Conservation (phyloP, 2,888 invertebrate genomes). For the Gastracanthus pulcherrimus region DNA sequence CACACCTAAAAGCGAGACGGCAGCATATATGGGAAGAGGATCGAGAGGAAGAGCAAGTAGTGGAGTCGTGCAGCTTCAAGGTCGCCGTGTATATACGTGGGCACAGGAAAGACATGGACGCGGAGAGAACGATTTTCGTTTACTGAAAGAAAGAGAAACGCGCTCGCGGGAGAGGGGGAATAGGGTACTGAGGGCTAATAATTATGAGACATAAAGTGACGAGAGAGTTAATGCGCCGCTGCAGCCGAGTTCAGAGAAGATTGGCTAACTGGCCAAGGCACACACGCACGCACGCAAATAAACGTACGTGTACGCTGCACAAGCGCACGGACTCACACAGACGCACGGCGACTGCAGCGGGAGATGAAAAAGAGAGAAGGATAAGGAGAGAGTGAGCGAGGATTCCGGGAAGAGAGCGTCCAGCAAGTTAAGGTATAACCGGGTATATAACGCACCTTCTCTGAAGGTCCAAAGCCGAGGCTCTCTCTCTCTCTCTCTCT, state of each 20-base stretch:
- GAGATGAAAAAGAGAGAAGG: conserved; percentile 57
- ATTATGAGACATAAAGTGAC: conserved; percentile 77
- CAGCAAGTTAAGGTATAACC: no score
- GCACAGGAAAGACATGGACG: background rate
- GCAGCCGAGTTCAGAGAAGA: conserved; percentile 59
- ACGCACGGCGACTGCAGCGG: background rate
- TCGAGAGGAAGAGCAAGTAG: conserved; percentile 44
- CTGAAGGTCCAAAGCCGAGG: conserved; percentile 44
- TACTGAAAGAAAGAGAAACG: conserved; percentile 18
- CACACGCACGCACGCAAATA: conserved; percentile 1
- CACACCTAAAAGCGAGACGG: conserved; percentile 6
- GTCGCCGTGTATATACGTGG: conserved; percentile 6
- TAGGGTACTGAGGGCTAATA: conserved; percentile 69
- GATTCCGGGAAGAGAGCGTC: conserved; percentile 62
- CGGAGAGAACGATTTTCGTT: conserved; percentile 38
- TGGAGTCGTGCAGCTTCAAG: conserved; percentile 39
- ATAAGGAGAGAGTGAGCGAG: conserved; percentile 50
- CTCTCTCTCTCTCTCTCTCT: no score
- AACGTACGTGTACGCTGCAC: background rate
- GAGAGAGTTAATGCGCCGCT: conserved; percentile 51
- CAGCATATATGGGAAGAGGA: background rate
- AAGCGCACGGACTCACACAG: background rate
- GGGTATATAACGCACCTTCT: conserved; percentile 26
- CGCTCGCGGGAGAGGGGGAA: conserved; percentile 34
- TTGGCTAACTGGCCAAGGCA: conserved; percentile 55